These are phyloP conservation scores for Dioctria linearis DNA, from an alignment of 2,888 invertebrate genomes.

Conservation along the genomic window DNA sequence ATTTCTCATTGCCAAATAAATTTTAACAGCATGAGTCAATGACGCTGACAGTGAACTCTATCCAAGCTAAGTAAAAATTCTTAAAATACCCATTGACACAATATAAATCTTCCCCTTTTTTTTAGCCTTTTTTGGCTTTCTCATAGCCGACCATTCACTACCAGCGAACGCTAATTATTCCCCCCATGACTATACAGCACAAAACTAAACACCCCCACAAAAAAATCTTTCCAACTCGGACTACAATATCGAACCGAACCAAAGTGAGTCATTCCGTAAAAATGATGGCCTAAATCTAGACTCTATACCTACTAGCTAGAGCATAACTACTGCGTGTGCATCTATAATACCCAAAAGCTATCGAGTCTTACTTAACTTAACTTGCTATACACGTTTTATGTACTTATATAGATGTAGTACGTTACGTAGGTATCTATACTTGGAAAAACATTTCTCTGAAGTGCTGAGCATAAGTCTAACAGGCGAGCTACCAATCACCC, in stretches of 20 bases:
- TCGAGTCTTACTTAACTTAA: background rate
- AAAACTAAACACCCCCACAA: conserved; percentile 28
- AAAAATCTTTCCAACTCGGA: background rate
- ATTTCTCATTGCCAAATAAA: too few species aligned
- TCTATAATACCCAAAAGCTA: background rate
- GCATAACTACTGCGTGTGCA: too few species aligned
- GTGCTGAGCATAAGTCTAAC: too few species aligned
- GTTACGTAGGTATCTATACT: too few species aligned
- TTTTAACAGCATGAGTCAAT: too few species aligned
- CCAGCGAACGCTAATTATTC: background rate
- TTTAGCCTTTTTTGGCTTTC: conserved; percentile 38
- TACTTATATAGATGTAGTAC: too few species aligned
- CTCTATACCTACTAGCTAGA: background rate
- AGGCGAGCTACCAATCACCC: too few species aligned
- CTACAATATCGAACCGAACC: conserved; percentile 4
- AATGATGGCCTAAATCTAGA: conserved; percentile 2
- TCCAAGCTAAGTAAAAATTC: too few species aligned
- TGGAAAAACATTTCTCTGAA: too few species aligned
- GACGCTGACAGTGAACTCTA: too few species aligned
- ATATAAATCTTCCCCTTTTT: conserved; percentile 2
- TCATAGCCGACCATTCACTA: background rate
- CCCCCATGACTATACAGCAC: background rate
- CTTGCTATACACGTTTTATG: background rate
- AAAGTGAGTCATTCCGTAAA: conserved; percentile 24
- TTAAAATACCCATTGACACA: background rate